Conservation (phyloP, 2,888 invertebrate genomes). For the Hymenopus coronatus region DNA sequence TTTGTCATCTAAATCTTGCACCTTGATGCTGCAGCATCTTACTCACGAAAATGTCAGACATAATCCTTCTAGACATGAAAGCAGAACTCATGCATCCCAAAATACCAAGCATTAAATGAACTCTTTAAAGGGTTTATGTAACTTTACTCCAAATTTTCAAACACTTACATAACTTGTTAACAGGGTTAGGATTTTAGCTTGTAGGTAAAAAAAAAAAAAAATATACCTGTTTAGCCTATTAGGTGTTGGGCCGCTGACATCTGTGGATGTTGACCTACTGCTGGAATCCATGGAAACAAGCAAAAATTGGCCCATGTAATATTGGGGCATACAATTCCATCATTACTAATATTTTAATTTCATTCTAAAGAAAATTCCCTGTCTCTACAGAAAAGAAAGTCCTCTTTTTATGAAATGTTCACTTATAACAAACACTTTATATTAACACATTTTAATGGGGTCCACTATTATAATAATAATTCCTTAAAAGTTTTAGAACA, state of each 20-base stretch:
- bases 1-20: neutral
- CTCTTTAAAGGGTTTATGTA: neutral
- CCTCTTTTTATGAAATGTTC: too few species aligned
- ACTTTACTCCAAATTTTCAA: neutral
- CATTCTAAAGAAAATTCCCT: neutral
- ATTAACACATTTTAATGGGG: too few species aligned
- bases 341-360: neutral
- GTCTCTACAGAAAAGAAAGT: too few species aligned
- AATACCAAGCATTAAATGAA: neutral
- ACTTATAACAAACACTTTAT: too few species aligned
- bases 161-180: neutral
- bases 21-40: neutral
- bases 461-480: too few species aligned
- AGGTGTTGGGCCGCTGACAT: constrained; percentile 40
- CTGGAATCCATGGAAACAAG: constrained; percentile 45
- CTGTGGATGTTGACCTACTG: constrained; percentile 37
- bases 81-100: neutral
- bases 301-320: constrained; percentile 21
- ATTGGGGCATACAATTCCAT: neutral
- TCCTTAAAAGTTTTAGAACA: neutral
- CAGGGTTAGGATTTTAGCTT: neutral
- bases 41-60: neutral
- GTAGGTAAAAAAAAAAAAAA: neutral
- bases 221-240: constrained; percentile 52
- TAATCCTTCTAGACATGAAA: neutral